Conservation (phyloP, 2,797 vertebrate species). For the Babyrousa celebensis region DNA sequence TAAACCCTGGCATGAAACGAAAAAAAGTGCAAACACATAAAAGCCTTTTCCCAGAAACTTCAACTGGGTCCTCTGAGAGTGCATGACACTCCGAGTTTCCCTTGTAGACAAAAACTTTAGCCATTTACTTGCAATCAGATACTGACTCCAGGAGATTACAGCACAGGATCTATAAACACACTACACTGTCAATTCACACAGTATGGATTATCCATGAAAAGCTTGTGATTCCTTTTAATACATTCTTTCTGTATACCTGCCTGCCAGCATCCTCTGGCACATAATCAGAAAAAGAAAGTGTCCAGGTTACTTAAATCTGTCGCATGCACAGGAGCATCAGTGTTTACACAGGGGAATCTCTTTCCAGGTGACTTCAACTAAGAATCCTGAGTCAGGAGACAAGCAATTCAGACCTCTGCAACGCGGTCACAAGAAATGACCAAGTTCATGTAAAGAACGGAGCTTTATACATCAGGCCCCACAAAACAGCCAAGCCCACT, state of each 20-base stretch:
- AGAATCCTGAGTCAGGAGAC: not conserved
- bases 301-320: not conserved
- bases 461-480: not conserved
- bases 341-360: not conserved
- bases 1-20: not conserved
- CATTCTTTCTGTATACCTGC: not conserved
- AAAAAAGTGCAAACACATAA: not conserved
- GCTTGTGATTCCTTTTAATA: not conserved
- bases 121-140: not conserved
- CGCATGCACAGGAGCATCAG: not conserved
- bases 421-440: not conserved
- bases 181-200: not conserved
- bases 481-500: not conserved
- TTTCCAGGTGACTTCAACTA: slow-evolving; percentile 29
- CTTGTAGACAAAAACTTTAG: not conserved
- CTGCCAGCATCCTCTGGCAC: not conserved
- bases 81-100: not conserved
- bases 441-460: not conserved
- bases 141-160: not conserved
- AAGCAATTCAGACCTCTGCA: not conserved
- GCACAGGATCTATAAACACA: not conserved
- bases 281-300: not conserved
- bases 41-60: not conserved
- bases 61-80: not conserved
- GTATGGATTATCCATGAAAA: not conserved